These are phyloP conservation scores for Scylla paramamosain DNA, from an alignment of 1,140 invertebrate genomes.

Conservation along the genomic window DNA sequence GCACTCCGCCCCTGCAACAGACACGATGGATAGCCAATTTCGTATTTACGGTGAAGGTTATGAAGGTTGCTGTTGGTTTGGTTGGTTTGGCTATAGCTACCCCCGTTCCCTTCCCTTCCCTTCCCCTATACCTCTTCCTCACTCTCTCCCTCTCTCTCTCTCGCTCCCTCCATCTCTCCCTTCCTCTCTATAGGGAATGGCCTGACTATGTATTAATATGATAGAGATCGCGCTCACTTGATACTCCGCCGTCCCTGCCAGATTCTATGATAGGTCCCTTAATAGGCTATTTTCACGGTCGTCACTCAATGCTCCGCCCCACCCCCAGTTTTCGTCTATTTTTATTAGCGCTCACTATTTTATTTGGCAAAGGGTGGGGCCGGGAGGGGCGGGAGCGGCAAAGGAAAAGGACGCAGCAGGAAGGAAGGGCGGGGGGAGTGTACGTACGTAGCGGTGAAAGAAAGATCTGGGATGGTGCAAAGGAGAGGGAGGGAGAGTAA, in stretches of 20 bases:
- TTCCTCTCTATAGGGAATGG: slow-evolving; percentile 14
- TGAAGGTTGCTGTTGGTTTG: slow-evolving; percentile 1
- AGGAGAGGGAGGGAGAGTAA: too few relatives aligned
- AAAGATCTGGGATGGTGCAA: too few relatives aligned
- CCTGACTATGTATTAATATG: slow-evolving; percentile 55
- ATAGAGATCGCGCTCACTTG: slow-evolving; percentile 55
- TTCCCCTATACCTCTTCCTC: not conserved
- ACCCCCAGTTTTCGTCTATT: slow-evolving; percentile 26
- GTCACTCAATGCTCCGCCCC: slow-evolving; percentile 49
- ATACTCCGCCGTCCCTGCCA: slow-evolving; percentile 29
- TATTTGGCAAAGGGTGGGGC: not conserved
- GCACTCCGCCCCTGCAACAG: not conserved
- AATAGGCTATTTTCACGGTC: slow-evolving; percentile 63
- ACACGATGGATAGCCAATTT: not conserved
- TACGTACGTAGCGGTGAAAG: too few relatives aligned
- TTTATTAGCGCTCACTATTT: slow-evolving; percentile 44
- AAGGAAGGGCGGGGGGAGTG: not conserved
- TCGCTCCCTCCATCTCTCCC: not conserved
- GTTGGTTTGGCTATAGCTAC: not conserved
- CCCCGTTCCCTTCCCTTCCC: not conserved
- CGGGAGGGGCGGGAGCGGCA: not conserved
- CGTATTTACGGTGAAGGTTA: not conserved
- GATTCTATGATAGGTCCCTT: slow-evolving; percentile 65
- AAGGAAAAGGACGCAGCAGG: not conserved
- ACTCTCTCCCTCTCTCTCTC: not conserved